These are phyloP conservation scores for Catostomus latipinnis DNA, from an alignment of 2,797 vertebrate genomes.

Conservation along the genomic window DNA sequence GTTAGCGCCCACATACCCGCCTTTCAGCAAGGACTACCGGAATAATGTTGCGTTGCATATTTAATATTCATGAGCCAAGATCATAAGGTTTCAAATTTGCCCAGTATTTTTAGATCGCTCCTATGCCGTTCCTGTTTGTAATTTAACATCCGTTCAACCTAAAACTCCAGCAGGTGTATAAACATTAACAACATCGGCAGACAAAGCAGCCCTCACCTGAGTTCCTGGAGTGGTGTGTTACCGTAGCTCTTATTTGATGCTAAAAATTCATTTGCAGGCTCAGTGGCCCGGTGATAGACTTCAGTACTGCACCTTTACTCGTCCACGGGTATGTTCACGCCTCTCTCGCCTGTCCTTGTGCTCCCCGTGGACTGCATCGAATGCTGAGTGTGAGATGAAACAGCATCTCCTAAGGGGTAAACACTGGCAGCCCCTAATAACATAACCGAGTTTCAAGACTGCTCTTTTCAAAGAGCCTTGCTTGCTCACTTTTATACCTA, in stretches of 20 bases:
- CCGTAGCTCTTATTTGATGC: conserved; percentile 8
- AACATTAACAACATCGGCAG: background rate
- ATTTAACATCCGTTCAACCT: background rate
- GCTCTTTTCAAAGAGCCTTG: conserved; percentile 47
- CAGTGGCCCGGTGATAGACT: background rate
- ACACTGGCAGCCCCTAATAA: conserved; percentile 38
- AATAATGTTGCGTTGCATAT: no score
- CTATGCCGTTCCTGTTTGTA: background rate
- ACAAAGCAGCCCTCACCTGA: conserved; percentile 1
- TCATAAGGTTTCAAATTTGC: no score
- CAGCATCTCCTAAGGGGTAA: conserved; percentile 42
- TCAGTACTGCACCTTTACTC: conserved; percentile 16
- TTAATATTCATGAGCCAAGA: no score
- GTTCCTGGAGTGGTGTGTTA: conserved; percentile 3
- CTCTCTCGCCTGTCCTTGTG: conserved; percentile 21
- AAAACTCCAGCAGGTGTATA: background rate
- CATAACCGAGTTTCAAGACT: conserved; percentile 15
- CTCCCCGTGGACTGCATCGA: conserved; percentile 19
- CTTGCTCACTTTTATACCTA: conserved; percentile 40
- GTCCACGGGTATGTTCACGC: conserved; percentile 19
- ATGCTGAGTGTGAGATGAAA: conserved; percentile 46
- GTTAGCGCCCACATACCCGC: no score
- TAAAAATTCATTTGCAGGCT: conserved; percentile 38
- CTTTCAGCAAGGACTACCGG: no score
- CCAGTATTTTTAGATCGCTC: no score